Conservation (phyloP, 2,797 vertebrate genomes). For the Rhabdomys pumilio region DNA sequence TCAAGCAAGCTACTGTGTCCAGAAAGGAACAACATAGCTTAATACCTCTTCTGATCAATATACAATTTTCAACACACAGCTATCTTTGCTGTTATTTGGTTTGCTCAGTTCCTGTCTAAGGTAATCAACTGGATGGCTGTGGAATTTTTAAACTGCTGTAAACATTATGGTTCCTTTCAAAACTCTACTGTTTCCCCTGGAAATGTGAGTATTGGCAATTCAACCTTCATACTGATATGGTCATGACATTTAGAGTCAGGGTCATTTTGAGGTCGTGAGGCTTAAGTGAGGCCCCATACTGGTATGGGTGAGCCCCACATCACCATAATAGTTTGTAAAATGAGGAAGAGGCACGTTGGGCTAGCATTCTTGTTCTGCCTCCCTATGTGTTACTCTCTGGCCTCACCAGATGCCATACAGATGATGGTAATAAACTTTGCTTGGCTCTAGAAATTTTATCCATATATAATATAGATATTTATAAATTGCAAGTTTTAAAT, state of each 20-base stretch:
- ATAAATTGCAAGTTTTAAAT: neutral
- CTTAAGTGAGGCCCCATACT: neutral
- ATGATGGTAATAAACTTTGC: neutral
- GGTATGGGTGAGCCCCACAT: rapidly evolving
- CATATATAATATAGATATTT: neutral
- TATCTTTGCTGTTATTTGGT: neutral
- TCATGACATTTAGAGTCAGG: neutral
- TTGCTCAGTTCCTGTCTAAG: constrained; percentile 32
- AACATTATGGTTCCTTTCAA: neutral
- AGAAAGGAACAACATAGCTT: neutral
- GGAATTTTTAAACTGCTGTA: neutral
- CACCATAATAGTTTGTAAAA: neutral
- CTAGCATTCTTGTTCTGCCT: neutral
- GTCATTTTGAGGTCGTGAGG: neutral
- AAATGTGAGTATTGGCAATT: neutral
- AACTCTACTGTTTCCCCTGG: neutral
- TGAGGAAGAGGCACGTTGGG: neutral
- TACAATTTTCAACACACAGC: neutral
- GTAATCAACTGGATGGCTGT: neutral
- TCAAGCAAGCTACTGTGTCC: constrained; percentile 11
- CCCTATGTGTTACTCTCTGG: neutral
- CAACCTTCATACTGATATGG: neutral
- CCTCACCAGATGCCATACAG: neutral
- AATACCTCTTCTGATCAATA: constrained; percentile 43
- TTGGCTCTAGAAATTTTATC: neutral